Conservation (phyloP, 1,140 invertebrate genomes). For the Mya arenaria region DNA sequence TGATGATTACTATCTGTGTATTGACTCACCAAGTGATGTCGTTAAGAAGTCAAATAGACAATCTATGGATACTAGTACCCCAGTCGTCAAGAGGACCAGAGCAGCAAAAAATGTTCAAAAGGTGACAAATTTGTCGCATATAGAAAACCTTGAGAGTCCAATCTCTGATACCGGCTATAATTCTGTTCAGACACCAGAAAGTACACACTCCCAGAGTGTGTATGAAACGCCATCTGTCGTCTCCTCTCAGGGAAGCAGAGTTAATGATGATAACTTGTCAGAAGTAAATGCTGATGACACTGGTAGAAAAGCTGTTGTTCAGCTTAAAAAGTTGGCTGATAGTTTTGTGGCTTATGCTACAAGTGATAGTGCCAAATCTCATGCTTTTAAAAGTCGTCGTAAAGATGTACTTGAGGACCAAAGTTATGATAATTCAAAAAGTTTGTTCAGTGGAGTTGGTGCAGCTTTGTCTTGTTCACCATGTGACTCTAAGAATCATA, state of each 20-base stretch:
- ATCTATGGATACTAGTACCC: constrained; percentile 65
- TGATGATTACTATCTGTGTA: constrained; percentile 71
- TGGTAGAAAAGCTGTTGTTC: constrained; percentile 32
- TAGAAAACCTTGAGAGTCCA: constrained; percentile 57
- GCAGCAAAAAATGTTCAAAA: constrained; percentile 22
- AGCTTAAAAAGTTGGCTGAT: constrained; percentile 56
- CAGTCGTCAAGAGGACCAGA: constrained; percentile 61
- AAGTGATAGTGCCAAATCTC: constrained; percentile 1
- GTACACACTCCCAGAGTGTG: constrained; percentile 11
- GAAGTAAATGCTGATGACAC: constrained; percentile 19
- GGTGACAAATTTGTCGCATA: constrained; percentile 61
- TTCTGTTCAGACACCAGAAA: constrained; percentile 1
- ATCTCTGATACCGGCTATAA: background rate
- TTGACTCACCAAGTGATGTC: constrained; percentile 56
- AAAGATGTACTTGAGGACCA: background rate
- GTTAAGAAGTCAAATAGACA: constrained; percentile 9
- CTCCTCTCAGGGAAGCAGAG: constrained; percentile 26
- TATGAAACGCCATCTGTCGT: constrained; percentile 31
- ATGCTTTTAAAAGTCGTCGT: background rate
- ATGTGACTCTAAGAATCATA: too few species aligned
- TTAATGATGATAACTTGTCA: background rate
- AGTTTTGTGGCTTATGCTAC: constrained; percentile 48
- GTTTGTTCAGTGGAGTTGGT: constrained; percentile 57
- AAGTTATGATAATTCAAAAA: constrained; percentile 51
- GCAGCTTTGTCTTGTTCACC: too few species aligned